Base-by-base conservation (phyloP, 2,888 invertebrate genomes). In the Chydorus sphaericus region DNA sequence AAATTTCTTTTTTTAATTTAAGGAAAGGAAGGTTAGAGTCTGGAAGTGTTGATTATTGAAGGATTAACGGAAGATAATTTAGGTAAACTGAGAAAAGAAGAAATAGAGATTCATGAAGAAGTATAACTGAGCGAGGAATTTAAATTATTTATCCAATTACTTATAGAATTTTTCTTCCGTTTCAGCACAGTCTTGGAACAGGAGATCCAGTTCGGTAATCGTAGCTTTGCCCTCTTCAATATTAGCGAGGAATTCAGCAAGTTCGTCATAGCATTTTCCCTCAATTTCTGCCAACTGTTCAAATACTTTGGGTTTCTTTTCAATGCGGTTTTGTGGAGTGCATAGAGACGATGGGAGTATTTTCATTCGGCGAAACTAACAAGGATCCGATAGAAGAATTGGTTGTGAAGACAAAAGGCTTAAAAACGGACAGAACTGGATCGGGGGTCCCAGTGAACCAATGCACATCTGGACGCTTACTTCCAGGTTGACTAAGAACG, bases 401-500 rank as follows among this genome's bases (percentile, higher is more conserved):
- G n/a, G 23, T 37, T 10, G 39, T 18, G 44, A 83, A 83, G 2
- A 82, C 73, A 64, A 87, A 88, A 4, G 87, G 87, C 69, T 88
- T 88, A 70, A 81, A 88, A 29, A 83, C 80, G 2, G 86, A 86
- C 60, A 77, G 73, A 54, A 75, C 74, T 2, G 87, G 82, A 69
- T 86, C 83, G 1, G 85, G 84, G 1, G 87, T 88, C 1, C 78
- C 86, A 0, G 87, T 88, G 65, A 88, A 85, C 85, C 85, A 88
- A 67, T 87, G 86, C 52, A 82, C 79, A 61, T 77, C 77, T 5
- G 80, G 77, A 38, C 75, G 73, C 7, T 66, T 59, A 36, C 65
- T 63, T n/a, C 61, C 64, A 23, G 60, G 53, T 11, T 67, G 65
- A 18, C 68, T 28, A 38, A 86, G 66, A 10, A 79, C 75, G 2